These are phyloP conservation scores for Cirrhinus molitorella DNA, from an alignment of 2,797 vertebrate species.

Conservation along the genomic window DNA sequence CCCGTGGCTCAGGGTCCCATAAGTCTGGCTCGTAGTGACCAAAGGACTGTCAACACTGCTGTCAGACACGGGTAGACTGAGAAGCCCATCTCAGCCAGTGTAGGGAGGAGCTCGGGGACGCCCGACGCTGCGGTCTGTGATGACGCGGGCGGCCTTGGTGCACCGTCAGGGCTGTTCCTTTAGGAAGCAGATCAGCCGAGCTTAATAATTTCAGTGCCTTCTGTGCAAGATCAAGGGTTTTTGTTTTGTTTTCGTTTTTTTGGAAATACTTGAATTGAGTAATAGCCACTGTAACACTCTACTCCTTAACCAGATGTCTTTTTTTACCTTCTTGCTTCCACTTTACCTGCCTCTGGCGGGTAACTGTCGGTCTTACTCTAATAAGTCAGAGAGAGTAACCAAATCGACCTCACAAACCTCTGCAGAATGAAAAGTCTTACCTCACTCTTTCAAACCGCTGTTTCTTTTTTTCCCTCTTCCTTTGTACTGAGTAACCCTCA, in stretches of 20 bases:
- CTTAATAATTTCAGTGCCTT: constrained; percentile 77
- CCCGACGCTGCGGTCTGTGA: constrained; percentile 37
- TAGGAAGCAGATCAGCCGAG: constrained; percentile 36
- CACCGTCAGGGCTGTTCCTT: constrained; percentile 25
- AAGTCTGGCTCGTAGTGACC: constrained; percentile 9
- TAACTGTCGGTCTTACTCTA: constrained; percentile 64
- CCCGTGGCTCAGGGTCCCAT: constrained; percentile 36
- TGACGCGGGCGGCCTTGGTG: constrained; percentile 20
- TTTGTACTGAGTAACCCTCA: constrained; percentile 49
- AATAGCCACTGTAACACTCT: constrained; percentile 67
- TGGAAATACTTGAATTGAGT: constrained; percentile 67
- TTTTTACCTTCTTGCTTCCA: constrained; percentile 63
- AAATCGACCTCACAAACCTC: constrained; percentile 76
- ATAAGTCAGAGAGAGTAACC: constrained; percentile 73
- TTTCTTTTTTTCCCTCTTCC: constrained; percentile 41
- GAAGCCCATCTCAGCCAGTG: not conserved
- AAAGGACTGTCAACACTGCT: constrained; percentile 21
- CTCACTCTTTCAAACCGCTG: constrained; percentile 68
- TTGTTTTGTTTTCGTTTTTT: constrained; percentile 43
- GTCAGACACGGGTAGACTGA: constrained; percentile 5
- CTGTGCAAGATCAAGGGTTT: constrained; percentile 65
- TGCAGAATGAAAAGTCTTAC: constrained; percentile 80
- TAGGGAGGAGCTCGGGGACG: constrained; percentile 19
- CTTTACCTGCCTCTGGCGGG: constrained; percentile 76
- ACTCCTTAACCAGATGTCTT: constrained; percentile 69